Evolutionary conservation across 2,797 vertebrate genomes (phyloP).

Genomic region (Tauraco hartlaubi): DNA sequence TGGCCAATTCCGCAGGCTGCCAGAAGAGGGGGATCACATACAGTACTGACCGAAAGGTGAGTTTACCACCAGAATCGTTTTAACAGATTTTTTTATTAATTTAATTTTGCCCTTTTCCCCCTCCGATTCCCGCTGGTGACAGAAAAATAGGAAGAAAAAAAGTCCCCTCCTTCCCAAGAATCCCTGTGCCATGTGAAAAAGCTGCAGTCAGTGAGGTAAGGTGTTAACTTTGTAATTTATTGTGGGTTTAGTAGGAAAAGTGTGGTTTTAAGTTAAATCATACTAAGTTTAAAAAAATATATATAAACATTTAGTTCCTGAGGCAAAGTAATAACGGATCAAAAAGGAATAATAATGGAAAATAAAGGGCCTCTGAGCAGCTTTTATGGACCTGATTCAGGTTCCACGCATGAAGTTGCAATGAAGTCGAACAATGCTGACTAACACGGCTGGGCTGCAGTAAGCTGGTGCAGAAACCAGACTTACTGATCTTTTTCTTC

Average conservation of each 20-base stretch:
- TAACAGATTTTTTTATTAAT: not conserved
- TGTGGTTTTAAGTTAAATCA: not conserved
- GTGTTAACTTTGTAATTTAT: not conserved
- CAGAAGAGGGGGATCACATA: constrained; percentile 67
- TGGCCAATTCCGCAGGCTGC: not conserved
- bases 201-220: not conserved
- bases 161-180: not conserved
- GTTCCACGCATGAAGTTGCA: not conserved
- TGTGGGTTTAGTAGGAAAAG: not conserved
- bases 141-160: not conserved
- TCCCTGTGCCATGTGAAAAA: not conserved
- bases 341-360: not conserved
- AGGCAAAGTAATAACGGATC: not conserved
- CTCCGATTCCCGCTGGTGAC: not conserved
- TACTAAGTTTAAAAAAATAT: not conserved
- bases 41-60: constrained; percentile 20
- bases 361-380: not conserved
- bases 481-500: not conserved
- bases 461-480: not conserved
- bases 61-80: not conserved
- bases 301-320: not conserved
- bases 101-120: constrained; percentile 7
- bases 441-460: not conserved
- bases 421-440: not conserved
- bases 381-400: not conserved